phyloP scores from a whole-genome alignment of 2,888 invertebrate genomes.

The Xylophagus ater region DNA sequence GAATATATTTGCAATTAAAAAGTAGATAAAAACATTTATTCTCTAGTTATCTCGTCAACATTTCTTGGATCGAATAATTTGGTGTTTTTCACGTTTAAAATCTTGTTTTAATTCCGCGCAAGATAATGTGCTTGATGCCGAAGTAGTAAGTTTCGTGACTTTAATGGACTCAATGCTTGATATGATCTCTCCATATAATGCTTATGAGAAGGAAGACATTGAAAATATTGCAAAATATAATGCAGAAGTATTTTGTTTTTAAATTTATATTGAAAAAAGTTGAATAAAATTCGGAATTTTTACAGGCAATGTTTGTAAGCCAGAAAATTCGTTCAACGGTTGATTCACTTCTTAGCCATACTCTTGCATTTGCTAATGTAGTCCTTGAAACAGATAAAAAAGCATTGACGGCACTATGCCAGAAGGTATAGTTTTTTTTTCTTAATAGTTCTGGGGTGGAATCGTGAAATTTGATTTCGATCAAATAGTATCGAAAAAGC shows the following conservation, averaged over 20 bases:
- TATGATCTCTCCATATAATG: slow-evolving; percentile 25
- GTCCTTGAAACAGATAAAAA: slow-evolving; percentile 31
- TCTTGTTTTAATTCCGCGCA: slow-evolving; percentile 12
- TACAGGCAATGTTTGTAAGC: slow-evolving; percentile 22
- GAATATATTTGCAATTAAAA: background rate
- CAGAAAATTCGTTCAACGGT: slow-evolving; percentile 27
- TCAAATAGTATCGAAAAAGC: too few relatives aligned
- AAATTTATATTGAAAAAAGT: background rate
- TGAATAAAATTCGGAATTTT: background rate
- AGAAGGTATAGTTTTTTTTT: slow-evolving; percentile 24
- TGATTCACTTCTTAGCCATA: slow-evolving; percentile 30
- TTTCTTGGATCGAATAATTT: slow-evolving; percentile 33
- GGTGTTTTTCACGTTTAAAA: slow-evolving; percentile 30
- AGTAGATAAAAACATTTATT: background rate
- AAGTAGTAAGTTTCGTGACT: slow-evolving; percentile 27
- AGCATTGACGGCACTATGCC: slow-evolving; percentile 32
- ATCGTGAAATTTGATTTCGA: too few relatives aligned
- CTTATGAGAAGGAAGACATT: slow-evolving; percentile 20
- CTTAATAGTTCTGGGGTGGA: slow-evolving; percentile 1
- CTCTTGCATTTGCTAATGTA: slow-evolving; percentile 35
- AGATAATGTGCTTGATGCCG: slow-evolving; percentile 8
- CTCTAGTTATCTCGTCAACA: slow-evolving; percentile 29
- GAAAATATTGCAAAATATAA: slow-evolving; percentile 15
- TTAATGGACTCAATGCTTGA: slow-evolving; percentile 29
- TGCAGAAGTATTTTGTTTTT: slow-evolving; percentile 15